Evolutionary conservation across 2,797 vertebrate species (phyloP).

Genomic region (Parotocinclus haroldoi): DNA sequence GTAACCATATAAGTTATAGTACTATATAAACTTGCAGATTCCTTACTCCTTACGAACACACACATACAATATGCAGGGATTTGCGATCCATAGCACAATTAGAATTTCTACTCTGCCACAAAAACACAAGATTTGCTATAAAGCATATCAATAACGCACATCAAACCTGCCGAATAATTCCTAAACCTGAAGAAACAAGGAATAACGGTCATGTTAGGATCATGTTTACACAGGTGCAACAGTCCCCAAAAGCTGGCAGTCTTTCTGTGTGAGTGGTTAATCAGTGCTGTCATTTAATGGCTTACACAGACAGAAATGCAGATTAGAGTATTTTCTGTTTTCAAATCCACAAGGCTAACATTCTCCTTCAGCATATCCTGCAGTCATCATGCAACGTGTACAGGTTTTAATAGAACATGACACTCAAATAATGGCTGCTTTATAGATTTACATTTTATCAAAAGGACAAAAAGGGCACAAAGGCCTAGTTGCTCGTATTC

Average conservation of each 20-base stretch:
- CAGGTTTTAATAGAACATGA: not conserved
- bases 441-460: not conserved
- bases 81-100: not conserved
- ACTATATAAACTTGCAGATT: too few relatives aligned
- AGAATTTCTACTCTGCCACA: conserved; percentile 1
- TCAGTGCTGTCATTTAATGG: conserved; percentile 33
- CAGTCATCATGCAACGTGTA: not conserved
- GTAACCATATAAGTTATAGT: too few relatives aligned
- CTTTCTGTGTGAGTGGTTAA: conserved; percentile 29
- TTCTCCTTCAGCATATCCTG: conserved; percentile 9
- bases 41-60: too few relatives aligned
- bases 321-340: conserved; percentile 54
- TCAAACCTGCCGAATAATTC: conserved; percentile 3
- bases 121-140: not conserved
- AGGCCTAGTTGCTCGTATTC: too few relatives aligned
- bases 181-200: conserved; percentile 9
- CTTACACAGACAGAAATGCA: conserved; percentile 49
- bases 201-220: conserved; percentile 2
- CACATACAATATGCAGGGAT: conserved; percentile 7
- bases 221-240: conserved; percentile 30
- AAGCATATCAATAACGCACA: not conserved
- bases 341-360: conserved; percentile 44
- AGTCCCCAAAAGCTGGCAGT: conserved; percentile 18
- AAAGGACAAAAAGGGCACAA: too few relatives aligned
- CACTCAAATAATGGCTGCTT: not conserved